phyloP scores from a whole-genome alignment of 2,888 invertebrate genomes.

The Syrphus vitripennis region DNA sequence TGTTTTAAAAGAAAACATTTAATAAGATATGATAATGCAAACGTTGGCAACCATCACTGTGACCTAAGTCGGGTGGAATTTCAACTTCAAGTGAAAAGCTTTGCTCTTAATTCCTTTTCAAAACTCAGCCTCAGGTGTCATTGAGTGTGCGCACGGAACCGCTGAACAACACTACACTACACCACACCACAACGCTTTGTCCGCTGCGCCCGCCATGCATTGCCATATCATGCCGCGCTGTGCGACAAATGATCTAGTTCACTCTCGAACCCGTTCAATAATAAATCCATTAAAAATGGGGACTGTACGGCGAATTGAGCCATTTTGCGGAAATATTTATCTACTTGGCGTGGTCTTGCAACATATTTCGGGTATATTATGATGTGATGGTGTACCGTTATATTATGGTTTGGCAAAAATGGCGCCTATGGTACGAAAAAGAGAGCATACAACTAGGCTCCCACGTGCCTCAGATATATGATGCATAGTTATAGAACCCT shows the following conservation, averaged over 20 bases:
- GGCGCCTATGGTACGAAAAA: slow-evolving; percentile 51
- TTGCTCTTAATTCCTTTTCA: slow-evolving; percentile 19
- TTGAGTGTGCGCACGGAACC: neutral
- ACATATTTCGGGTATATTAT: slow-evolving; percentile 32
- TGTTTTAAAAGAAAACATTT: too few species aligned
- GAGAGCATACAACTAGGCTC: slow-evolving; percentile 46
- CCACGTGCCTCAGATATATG: slow-evolving; percentile 40
- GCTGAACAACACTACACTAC: neutral
- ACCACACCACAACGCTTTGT: neutral
- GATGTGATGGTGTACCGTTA: neutral
- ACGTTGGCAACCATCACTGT: neutral
- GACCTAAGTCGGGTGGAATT: slow-evolving; percentile 62
- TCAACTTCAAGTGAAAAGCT: slow-evolving; percentile 25
- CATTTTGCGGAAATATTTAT: slow-evolving; percentile 60
- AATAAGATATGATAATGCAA: too few species aligned
- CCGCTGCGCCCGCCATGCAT: neutral
- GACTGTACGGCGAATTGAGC: slow-evolving; percentile 59
- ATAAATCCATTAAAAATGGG: slow-evolving; percentile 61
- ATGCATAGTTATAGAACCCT: slow-evolving; percentile 9
- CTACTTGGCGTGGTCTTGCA: slow-evolving; percentile 41
- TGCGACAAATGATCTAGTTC: slow-evolving; percentile 57
- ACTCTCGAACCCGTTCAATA: slow-evolving; percentile 41
- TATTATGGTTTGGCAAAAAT: slow-evolving; percentile 25
- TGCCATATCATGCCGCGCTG: neutral
- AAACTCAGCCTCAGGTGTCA: slow-evolving; percentile 40